A percentile compares a stretch with the other conserved stretches of the same genome.
Conservation (phyloP, 2,797 vertebrate species). For the Austrolebias charrua region DNA sequence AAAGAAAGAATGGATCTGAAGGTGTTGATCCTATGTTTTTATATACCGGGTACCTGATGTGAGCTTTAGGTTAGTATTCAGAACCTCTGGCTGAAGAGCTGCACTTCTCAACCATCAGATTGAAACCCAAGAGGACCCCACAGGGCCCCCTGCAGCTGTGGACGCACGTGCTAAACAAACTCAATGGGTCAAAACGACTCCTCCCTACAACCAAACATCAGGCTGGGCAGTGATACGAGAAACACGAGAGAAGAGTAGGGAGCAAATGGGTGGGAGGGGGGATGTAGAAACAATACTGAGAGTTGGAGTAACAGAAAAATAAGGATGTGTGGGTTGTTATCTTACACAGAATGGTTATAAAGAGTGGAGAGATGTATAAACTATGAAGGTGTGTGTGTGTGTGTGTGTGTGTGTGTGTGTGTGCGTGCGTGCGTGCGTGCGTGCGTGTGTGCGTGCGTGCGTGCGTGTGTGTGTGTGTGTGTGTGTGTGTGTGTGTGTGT, state of each 20-base stretch:
- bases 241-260: not conserved
- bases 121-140: conserved; percentile 55
- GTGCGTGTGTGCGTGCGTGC: conserved; percentile 8
- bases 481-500: conserved; percentile 11
- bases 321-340: conserved; percentile 27
- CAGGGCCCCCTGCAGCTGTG: conserved; percentile 61
- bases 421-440: too few relatives aligned
- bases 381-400: conserved; percentile 12
- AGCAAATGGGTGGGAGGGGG: conserved; percentile 2
- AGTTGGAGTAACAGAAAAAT: conserved; percentile 42
- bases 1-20: conserved; percentile 15
- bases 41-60: conserved; percentile 24
- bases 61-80: conserved; percentile 66
- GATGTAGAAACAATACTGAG: conserved; percentile 47
- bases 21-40: conserved; percentile 13
- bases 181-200: conserved; percentile 62
- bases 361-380: conserved; percentile 8
- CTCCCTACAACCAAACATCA: conserved; percentile 55
- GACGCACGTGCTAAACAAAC: conserved; percentile 65
- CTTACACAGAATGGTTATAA: conserved; percentile 39
- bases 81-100: conserved; percentile 50
- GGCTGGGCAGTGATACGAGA: conserved; percentile 20
- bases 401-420: conserved; percentile 11
- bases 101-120: conserved; percentile 53
- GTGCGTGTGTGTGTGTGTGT: conserved; percentile 10